Base-by-base conservation (phyloP, 1,140 invertebrate genomes). In the Pinna nobilis region DNA sequence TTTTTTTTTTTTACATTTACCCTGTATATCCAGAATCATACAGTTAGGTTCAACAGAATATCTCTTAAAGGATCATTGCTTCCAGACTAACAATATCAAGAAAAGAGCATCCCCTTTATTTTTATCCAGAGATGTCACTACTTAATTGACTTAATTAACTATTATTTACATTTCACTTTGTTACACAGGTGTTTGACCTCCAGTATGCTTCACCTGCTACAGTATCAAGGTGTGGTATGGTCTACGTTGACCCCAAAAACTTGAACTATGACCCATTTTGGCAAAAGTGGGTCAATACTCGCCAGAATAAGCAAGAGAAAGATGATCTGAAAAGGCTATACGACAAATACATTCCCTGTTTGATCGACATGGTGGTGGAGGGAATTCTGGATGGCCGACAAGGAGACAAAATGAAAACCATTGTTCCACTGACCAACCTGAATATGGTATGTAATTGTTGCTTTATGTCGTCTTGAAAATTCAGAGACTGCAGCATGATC, bases 231-330 rank as follows among this genome's bases (percentile, higher is more conserved):
- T 90, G 89, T 84, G 89, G 89, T 71, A 90, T 90, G 88, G 89
- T 90, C 1, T 90, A 87, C 70, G 88, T 90, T 11, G 95, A 97
- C 83, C 95, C 95, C 0, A 96, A 96, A 87, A 95, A 95, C 90
- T 90, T 98, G 32, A 94, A 95, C 0, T 96, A 94, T 84, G 90
- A 93, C 74, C 95, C 96, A 0, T 97, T 93, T 87, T 96, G 96
- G 94, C 90, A 94, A 44, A 92, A 92, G 85, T 97, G 93, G 93
- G 89, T 88, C 74, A 84, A 80, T 87, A 68, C 84, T 84, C 73
- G 84, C n/a, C 75, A 78, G 11, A 82, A 47, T 59, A 87, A 86
- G 68, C 51, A 74, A 32, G 86, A 88, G 74, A 78, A 79, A 66
- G 88, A 87, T 51, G 80, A 91, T 49, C 85, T 95, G 25, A 82